Conservation (phyloP, 2,113 vertebrate genomes). For the Dryoscopus gambensis region DNA sequence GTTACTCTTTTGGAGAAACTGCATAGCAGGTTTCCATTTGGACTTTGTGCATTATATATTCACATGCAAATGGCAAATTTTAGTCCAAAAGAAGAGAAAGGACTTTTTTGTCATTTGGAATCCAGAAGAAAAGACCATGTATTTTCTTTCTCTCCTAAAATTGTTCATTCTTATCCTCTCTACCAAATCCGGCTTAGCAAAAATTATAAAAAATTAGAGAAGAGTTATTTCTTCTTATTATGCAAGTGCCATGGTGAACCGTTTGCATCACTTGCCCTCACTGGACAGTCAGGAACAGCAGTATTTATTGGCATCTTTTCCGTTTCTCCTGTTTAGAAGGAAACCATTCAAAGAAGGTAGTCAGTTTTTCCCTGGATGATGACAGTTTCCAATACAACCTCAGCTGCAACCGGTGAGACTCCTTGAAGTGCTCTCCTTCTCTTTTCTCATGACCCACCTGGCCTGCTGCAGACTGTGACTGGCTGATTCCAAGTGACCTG, state of each 20-base stretch:
- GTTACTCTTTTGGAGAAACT: neutral
- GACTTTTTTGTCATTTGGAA: neutral
- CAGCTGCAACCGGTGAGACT: neutral
- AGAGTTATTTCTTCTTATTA: neutral
- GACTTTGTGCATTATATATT: neutral
- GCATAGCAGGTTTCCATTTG: neutral
- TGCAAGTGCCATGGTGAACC: fast-evolving
- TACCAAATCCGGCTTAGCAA: neutral
- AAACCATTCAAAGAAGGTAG: neutral
- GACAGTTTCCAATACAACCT: neutral
- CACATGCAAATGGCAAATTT: neutral
- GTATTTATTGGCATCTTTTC: neutral
- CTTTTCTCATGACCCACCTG: neutral
- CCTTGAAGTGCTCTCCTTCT: fast-evolving
- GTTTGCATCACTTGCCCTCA: neutral
- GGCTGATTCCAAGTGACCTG: neutral
- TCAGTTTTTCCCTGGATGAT: neutral
- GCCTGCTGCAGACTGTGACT: neutral
- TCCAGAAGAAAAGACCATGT: neutral
- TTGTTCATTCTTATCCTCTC: neutral
- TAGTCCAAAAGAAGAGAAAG: neutral
- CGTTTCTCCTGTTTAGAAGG: neutral
- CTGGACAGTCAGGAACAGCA: neutral
- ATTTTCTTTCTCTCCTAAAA: neutral
- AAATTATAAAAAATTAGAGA: neutral